phyloP scores from a whole-genome alignment of 2,888 invertebrate genomes.

The Epirrita christyi region DNA sequence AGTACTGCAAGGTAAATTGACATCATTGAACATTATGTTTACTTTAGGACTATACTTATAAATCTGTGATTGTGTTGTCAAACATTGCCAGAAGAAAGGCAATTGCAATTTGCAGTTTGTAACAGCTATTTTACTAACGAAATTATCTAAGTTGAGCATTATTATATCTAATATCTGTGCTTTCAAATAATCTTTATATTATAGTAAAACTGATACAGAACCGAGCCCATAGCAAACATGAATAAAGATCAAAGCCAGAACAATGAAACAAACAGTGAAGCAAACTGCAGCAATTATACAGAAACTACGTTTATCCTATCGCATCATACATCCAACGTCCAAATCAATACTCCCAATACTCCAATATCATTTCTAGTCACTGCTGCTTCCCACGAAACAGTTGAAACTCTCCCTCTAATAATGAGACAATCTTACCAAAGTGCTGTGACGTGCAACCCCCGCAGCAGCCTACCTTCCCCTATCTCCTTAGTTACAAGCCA shows the following conservation, averaged over 20 bases:
- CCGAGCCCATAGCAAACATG: background rate
- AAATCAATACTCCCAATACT: constrained; percentile 11
- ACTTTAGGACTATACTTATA: too few species aligned
- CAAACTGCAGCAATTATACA: constrained; percentile 42
- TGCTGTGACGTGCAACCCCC: constrained; percentile 10
- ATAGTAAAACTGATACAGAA: background rate
- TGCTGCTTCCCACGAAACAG: constrained; percentile 9
- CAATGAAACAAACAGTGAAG: constrained; percentile 42
- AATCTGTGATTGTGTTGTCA: too few species aligned
- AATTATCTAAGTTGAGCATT: background rate
- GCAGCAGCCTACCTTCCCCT: constrained; percentile 46
- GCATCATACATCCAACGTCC: background rate
- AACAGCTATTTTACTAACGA: too few species aligned
- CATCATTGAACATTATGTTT: too few species aligned
- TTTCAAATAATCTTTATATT: background rate
- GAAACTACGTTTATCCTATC: constrained; percentile 20
- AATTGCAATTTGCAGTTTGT: too few species aligned
- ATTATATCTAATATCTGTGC: too few species aligned
- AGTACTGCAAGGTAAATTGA: too few species aligned
- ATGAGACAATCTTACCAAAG: constrained; percentile 38
- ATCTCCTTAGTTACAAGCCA: constrained; percentile 45
- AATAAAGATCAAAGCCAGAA: constrained; percentile 7
- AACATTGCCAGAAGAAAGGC: too few species aligned
- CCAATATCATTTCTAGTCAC: constrained; percentile 28
- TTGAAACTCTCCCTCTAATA: constrained; percentile 35